phyloP scores from a whole-genome alignment of 2,113 vertebrate species.

The Ahaetulla prasina region DNA sequence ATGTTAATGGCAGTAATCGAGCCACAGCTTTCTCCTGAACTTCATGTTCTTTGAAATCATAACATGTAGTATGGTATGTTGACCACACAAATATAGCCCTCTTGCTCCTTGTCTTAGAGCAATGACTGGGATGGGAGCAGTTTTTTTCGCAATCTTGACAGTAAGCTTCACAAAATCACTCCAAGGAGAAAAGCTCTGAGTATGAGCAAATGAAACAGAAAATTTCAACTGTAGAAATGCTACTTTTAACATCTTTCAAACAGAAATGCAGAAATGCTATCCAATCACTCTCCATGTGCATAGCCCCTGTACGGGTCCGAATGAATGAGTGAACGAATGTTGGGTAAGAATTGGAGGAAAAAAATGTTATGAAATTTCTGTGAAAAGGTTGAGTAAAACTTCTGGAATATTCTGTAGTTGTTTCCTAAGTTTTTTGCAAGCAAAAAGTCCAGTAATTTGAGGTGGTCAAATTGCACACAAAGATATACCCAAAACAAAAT shows the following conservation, averaged over 20 bases:
- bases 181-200: background rate
- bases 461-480: background rate
- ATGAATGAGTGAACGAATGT: background rate
- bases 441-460: background rate
- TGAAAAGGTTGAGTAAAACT: background rate
- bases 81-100: conserved; percentile 7
- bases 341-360: background rate
- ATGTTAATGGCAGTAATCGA: conserved; percentile 53
- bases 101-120: background rate
- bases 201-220: background rate
- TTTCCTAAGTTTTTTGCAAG: background rate
- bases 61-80: conserved; percentile 32
- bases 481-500: background rate
- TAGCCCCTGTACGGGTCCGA: background rate
- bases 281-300: background rate
- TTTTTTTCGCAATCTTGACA: background rate
- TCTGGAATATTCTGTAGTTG: background rate
- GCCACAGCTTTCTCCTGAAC: background rate
- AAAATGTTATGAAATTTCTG: background rate
- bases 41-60: background rate
- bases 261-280: background rate
- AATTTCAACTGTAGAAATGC: background rate
- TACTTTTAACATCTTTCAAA: background rate
- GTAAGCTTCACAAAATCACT: background rate
- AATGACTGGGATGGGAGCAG: background rate